Base-by-base conservation (phyloP, 1,140 invertebrate species). In the Diuraphis noxia region DNA sequence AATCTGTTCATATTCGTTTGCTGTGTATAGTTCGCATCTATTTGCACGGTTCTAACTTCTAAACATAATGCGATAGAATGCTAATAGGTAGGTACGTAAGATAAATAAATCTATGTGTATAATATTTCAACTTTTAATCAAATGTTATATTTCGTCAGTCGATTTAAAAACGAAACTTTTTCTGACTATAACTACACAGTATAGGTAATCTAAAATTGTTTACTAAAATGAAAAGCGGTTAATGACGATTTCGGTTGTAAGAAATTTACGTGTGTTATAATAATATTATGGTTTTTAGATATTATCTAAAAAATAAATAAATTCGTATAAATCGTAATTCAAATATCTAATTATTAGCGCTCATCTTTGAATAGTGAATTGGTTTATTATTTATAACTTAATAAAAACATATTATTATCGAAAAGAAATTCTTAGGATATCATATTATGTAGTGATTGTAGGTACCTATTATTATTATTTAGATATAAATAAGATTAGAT, bases 171-270 rank as follows among this genome's bases (percentile, higher is more conserved):
- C 6, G 5, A 72, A 72, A 72, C 13, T n/a, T n/a, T 30, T 17
- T n/a, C 30, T n/a, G 4, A 2, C 56, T 63, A 49, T 49, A 49
- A 1, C 43, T n/a, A 63, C 8, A 30, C 30, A n/a, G 56, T 72
- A n/a, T n/a, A n/a, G n/a, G n/a, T n/a, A 17, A 17, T 72, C 30
- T n/a, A 17, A n/a, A n/a, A n/a, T 17, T 17, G 0, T 19, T 0
- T 2, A 63, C 56, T 17, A n/a, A 72, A 72, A n/a, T 72, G 17
- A 72, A 72, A 72, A n/a, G 30, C 56, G 17, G 34, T n/a, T n/a
- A 72, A 17, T 72, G 30, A n/a, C 13, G 5, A 17, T 72, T 72
- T n/a, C 13, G n/a, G n/a, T 1, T n/a, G 17, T 72, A n/a, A 72
- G 1, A 19, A 17, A 72, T n/a, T 5, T n/a, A 72, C 13, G n/a